Base-by-base conservation (phyloP, 2,797 vertebrate species). In the Paramormyrops hopkinsi region DNA sequence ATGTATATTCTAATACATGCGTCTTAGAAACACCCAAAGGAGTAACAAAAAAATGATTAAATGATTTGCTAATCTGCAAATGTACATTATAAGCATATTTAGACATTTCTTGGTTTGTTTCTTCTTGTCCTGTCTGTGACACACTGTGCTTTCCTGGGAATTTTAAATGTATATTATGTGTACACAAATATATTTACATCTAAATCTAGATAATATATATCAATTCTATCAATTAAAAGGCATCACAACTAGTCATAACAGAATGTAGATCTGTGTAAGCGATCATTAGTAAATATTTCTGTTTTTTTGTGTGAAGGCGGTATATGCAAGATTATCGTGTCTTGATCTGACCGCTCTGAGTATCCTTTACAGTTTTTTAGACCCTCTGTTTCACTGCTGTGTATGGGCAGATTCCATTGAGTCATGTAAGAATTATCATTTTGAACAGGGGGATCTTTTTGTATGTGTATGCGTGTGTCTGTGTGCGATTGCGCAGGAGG, bases 401-500 rank as follows among this genome's bases (percentile, higher is more conserved):
- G 17, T 46, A 82, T 82, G 41, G 76, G 76, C 37, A 82, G 41
- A 82, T 44, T 46, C 76, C 76, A 46, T 14, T 82, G 76, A 82
- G 76, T 82, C 76, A 82, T 82, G 76, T 82, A 82, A 82, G 37
- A 46, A 82, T 46, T 46, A 82, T 46, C 37, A 6, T 46, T 82
- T 82, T 82, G 37, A 82, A 82, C 1, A n/a, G 41, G 41, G 41
- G 76, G 76, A 46, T 82, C 41, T 82, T 82, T 82, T 82, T 82
- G 69, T 19, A 6, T 14, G 29, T 79, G 73, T 79, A 2, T 79
- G 17, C 37, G 17, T 19, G 37, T 79, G 37, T 37, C 33, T 44
- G 73, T 44, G 73, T 79, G 41, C 37, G 2, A 44, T n/a, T 73
- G 88, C 88, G 22, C 93, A 99, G 98, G 95, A 95, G 97, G 90